Percentiles rank a stretch among this genome's conserved stretches.
Evolutionary conservation across 2,888 invertebrate species (phyloP).

Genomic region (Caenorhabditis japonica): DNA sequence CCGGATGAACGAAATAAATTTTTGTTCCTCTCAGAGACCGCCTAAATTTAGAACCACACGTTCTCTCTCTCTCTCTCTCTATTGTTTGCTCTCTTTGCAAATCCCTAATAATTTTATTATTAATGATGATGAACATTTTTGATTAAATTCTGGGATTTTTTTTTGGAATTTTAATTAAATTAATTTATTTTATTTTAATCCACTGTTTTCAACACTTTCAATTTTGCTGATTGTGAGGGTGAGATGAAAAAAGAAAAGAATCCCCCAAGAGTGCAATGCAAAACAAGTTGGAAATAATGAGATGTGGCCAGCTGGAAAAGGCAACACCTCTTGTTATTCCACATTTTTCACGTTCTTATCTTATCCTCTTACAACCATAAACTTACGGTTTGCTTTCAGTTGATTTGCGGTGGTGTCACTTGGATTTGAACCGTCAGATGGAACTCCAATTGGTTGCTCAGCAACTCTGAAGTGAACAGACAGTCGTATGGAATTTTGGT

Average conservation of each 20-base stretch:
- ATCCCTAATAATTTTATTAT: too few species aligned
- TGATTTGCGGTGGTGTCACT: constrained; percentile 3
- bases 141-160: too few species aligned
- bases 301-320: constrained; percentile 39
- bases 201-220: too few species aligned
- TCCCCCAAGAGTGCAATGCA: constrained; percentile 44
- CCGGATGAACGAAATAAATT: constrained; percentile 44
- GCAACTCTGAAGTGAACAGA: constrained; percentile 39
- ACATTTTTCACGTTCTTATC: background rate
- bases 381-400: constrained; percentile 28
- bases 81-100: too few species aligned
- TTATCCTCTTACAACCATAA: background rate
- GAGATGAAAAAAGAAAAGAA: too few species aligned
- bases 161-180: too few species aligned
- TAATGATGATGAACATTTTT: too few species aligned
- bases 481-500: constrained; percentile 66
- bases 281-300: constrained; percentile 48
- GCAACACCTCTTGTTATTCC: constrained; percentile 12
- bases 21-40: constrained; percentile 6
- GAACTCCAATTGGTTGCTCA: constrained; percentile 32
- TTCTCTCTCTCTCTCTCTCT: too few species aligned
- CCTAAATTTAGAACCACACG: too few species aligned
- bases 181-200: too few species aligned
- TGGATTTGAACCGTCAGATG: constrained; percentile 32
- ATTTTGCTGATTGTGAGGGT: too few species aligned